These are phyloP conservation scores for Drosophila nasuta DNA, from an alignment of 1,140 invertebrate species.

Conservation along the genomic window DNA sequence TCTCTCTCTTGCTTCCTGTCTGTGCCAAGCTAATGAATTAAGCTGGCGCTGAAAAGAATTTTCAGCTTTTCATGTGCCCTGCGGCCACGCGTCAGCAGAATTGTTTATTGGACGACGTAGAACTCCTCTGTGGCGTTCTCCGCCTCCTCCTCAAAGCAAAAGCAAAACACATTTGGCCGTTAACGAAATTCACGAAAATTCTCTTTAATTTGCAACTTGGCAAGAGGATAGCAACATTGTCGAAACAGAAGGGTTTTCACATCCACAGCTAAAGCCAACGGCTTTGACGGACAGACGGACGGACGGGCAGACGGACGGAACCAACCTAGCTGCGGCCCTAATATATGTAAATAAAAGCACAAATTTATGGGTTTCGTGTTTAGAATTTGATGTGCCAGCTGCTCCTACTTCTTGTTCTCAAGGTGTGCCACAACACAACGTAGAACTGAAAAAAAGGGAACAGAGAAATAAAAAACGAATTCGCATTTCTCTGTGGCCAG, in stretches of 20 bases:
- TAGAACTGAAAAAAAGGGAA: neutral
- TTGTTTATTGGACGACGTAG: slow-evolving; percentile 62
- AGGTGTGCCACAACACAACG: slow-evolving; percentile 54
- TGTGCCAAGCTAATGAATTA: slow-evolving; percentile 66
- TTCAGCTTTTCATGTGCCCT: slow-evolving; percentile 44
- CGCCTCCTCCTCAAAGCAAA: neutral
- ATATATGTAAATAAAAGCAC: slow-evolving; percentile 78
- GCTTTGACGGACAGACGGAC: neutral
- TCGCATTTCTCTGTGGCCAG: slow-evolving; percentile 35
- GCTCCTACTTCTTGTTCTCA: slow-evolving; percentile 24
- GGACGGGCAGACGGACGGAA: neutral
- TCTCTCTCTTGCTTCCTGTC: slow-evolving; percentile 32
- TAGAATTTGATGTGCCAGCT: slow-evolving; percentile 68
- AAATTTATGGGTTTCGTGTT: slow-evolving; percentile 80
- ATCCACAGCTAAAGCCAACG: neutral
- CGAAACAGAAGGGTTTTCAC: slow-evolving; percentile 11
- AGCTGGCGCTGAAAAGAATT: slow-evolving; percentile 66
- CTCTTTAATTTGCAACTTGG: slow-evolving; percentile 45
- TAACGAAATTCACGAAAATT: slow-evolving; percentile 45
- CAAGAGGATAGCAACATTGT: slow-evolving; percentile 19
- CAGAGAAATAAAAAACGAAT: slow-evolving; percentile 46
- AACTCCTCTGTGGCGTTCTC: neutral
- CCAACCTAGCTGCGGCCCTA: slow-evolving; percentile 25
- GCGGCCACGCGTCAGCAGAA: slow-evolving; percentile 56
- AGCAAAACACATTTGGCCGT: slow-evolving; percentile 22